Evolutionary conservation across 2,113 vertebrate genomes (phyloP).

Genomic region (Ploceus nigricollis): DNA sequence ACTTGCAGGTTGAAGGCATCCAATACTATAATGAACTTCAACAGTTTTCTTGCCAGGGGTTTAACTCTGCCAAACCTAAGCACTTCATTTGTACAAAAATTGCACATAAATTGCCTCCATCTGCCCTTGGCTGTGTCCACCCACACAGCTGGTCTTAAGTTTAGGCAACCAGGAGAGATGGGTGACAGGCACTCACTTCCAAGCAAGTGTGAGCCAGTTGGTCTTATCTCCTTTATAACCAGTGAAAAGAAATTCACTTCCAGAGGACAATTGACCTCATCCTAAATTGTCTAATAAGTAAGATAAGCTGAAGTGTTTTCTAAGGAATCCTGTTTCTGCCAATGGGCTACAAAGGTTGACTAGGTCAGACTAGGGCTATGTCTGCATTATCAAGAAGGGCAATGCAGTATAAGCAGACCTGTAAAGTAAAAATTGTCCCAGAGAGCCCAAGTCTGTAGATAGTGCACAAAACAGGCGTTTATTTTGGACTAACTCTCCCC

Average conservation of each 20-base stretch:
- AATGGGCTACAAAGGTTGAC: background rate
- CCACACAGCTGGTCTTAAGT: background rate
- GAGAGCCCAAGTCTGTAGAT: background rate
- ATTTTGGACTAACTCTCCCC: background rate
- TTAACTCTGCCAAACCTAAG: background rate
- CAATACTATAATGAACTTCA: background rate
- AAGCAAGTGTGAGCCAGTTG: accelerated
- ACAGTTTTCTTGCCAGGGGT: background rate
- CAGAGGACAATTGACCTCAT: background rate
- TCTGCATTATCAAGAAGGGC: background rate
- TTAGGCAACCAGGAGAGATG: background rate
- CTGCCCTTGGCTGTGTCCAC: background rate
- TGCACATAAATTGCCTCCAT: background rate
- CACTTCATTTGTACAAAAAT: background rate
- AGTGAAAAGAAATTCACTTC: background rate
- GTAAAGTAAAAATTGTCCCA: background rate
- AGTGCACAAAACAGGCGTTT: background rate
- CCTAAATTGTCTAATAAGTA: background rate
- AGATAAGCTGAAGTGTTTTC: background rate
- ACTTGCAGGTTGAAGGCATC: background rate
- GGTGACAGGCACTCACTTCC: background rate
- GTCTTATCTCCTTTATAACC: background rate
- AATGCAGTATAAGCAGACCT: background rate
- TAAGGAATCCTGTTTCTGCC: background rate
- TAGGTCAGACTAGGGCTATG: background rate